Conservation (phyloP, 2,113 vertebrate species). For the Macaca nemestrina region DNA sequence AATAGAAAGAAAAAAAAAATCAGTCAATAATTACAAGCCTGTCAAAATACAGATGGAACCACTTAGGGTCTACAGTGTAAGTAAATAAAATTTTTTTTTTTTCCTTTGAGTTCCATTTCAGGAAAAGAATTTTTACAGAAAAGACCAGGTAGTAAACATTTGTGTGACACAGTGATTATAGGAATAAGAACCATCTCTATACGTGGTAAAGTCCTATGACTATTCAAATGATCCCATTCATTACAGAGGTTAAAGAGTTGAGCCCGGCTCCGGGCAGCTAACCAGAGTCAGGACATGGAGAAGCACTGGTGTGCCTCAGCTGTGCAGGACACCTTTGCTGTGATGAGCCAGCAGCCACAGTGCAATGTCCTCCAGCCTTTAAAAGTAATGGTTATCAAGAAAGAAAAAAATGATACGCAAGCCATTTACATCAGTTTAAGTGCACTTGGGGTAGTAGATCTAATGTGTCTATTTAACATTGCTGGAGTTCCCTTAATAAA, state of each 20-base stretch:
- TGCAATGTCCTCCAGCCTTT: not conserved
- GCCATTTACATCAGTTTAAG: not conserved
- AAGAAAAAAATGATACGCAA: not conserved
- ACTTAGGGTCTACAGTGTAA: not conserved
- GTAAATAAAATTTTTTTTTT: not conserved
- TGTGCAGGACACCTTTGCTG: too few relatives aligned
- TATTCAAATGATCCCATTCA: too few relatives aligned
- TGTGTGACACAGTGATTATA: not conserved
- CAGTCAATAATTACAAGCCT: not conserved
- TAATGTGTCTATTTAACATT: not conserved
- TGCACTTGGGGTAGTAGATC: not conserved
- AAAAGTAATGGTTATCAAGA: not conserved
- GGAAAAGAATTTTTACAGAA: not conserved
- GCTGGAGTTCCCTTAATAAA: not conserved
- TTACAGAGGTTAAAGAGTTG: not conserved
- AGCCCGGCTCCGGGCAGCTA: not conserved
- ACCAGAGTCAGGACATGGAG: too few relatives aligned
- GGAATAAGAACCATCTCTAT: not conserved
- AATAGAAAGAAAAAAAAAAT: not conserved
- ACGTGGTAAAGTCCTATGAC: not conserved
- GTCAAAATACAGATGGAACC: not conserved
- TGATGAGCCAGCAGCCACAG: not conserved
- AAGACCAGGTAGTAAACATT: not conserved
- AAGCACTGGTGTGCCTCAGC: not conserved
- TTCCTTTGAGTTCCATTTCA: not conserved